Evolutionary conservation across 2,113 vertebrate species (phyloP), one percentile per base, ranked within the genome.

Genomic region (Pterophyllum scalare): DNA sequence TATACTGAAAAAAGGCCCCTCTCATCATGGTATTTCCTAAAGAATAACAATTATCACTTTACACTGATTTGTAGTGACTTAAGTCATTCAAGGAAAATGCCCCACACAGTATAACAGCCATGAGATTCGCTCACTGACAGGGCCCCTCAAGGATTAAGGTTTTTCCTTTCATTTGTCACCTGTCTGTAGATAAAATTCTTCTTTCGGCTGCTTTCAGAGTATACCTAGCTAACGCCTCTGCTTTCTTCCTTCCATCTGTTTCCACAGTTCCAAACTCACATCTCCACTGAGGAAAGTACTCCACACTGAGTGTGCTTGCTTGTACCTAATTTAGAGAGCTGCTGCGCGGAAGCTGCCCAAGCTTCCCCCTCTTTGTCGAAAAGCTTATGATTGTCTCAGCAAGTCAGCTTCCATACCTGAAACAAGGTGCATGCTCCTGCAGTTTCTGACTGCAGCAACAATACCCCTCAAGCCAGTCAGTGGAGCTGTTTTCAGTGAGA

Each of bases 361-460:
- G 54, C 56, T 61, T 70, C 59, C 31, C 77, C 33, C 52, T 77
- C 76, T 79, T 88, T 77, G 78, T 86, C 64, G 75, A 67, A 57
- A 67, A 87, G 76, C 81, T 80, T 88, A 49, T 91, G 91, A 91
- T 90, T 92, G 89, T 93, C 92, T 94, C 90, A 90, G 88, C 89
- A 91, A 88, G 74, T 93, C 88, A 59, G 40, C 80, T 60, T 83
- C 38, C 7, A 49, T 74, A 91, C 90, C 88, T 91, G 77, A 82
- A 91, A 85, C 75, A 79, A 74, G 59, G n/a, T 80, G 91, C 85
- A 65, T 75, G 81, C 79, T 43, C 59, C 82, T 88, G 85, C 80
- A 86, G 70, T 84, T 87, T 92, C 72, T 88, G 81, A 82, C 87
- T 77, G 80, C 87, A 75, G 82, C 83, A 84, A 75, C 81, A 72